Evolutionary conservation across 2,888 invertebrate genomes (phyloP).

Genomic region (Ganaspis brasiliensis): DNA sequence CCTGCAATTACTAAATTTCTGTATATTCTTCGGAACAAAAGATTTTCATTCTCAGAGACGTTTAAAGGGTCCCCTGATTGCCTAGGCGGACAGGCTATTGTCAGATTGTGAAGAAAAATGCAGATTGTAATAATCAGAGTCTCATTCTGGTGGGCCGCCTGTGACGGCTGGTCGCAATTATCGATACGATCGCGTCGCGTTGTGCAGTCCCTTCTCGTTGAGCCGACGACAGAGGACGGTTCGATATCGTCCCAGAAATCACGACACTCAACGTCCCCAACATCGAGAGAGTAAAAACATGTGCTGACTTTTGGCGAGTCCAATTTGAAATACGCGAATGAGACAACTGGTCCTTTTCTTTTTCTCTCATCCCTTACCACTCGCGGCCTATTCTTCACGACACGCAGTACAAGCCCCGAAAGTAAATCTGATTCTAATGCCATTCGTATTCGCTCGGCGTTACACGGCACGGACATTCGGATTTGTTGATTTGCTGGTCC

Average conservation of each 20-base stretch:
- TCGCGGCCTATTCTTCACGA: constrained; percentile 23
- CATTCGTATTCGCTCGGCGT: constrained; percentile 27
- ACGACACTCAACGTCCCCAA: constrained; percentile 51
- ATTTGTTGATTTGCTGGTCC: constrained; percentile 51
- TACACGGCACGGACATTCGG: constrained; percentile 29
- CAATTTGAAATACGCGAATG: constrained; percentile 36
- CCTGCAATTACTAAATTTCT: too few relatives aligned
- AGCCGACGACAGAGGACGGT: constrained; percentile 51
- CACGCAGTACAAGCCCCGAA: constrained; percentile 34
- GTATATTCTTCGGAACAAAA: too few relatives aligned
- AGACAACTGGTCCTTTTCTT: neutral
- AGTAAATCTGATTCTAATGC: constrained; percentile 39
- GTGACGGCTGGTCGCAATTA: constrained; percentile 59
- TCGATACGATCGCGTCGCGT: constrained; percentile 59
- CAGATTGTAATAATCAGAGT: constrained; percentile 51
- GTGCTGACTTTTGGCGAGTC: constrained; percentile 31
- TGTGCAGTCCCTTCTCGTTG: constrained; percentile 47
- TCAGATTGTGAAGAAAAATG: constrained; percentile 21
- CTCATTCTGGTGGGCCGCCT: constrained; percentile 44
- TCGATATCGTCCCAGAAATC: constrained; percentile 60
- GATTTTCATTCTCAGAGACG: too few relatives aligned
- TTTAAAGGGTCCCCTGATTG: neutral
- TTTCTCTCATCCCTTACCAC: neutral
- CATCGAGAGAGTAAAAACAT: constrained; percentile 25
- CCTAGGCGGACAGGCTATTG: neutral